Percentiles rank a stretch among this genome's conserved stretches.
These are phyloP conservation scores for Cyanocitta stelleri DNA, from an alignment of 2,113 vertebrate genomes.

Conservation along the genomic window DNA sequence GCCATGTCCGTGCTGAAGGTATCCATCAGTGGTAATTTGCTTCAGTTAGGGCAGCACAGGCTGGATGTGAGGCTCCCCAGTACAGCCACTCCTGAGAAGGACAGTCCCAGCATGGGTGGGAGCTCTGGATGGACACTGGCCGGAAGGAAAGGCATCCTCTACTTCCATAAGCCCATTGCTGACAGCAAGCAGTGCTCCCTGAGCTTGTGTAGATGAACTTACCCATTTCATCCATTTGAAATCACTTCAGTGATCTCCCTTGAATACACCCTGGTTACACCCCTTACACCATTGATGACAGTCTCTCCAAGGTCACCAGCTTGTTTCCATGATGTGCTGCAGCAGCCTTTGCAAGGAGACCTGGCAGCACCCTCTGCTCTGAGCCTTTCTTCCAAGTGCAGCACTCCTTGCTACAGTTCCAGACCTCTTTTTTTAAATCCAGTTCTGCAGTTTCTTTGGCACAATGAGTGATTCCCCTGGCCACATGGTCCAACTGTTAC, in stretches of 20 bases:
- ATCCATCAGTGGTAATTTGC: fast-evolving
- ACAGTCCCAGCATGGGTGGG: fast-evolving
- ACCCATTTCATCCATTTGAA: not conserved
- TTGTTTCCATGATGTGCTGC: not conserved
- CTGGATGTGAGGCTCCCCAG: not conserved
- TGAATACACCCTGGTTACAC: fast-evolving
- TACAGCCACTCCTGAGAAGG: not conserved
- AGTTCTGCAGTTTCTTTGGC: not conserved
- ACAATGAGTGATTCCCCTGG: not conserved
- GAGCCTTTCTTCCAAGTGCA: not conserved
- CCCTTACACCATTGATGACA: not conserved
- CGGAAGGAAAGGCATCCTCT: not conserved
- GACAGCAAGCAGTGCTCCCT: not conserved
- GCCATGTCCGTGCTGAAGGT: not conserved
- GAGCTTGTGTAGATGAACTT: not conserved
- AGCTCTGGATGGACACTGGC: not conserved
- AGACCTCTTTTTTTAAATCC: not conserved
- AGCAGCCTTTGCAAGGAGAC: not conserved
- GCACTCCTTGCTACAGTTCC: not conserved
- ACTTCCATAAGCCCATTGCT: not conserved
- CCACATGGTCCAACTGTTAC: not conserved
- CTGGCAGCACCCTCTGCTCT: not conserved
- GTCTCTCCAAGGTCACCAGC: not conserved
- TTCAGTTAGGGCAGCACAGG: not conserved
- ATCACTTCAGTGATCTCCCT: not conserved